Evolutionary conservation across 1,140 invertebrate genomes (phyloP), one percentile per base, ranked within the genome.

Genomic region (Ooceraea biroi): DNA sequence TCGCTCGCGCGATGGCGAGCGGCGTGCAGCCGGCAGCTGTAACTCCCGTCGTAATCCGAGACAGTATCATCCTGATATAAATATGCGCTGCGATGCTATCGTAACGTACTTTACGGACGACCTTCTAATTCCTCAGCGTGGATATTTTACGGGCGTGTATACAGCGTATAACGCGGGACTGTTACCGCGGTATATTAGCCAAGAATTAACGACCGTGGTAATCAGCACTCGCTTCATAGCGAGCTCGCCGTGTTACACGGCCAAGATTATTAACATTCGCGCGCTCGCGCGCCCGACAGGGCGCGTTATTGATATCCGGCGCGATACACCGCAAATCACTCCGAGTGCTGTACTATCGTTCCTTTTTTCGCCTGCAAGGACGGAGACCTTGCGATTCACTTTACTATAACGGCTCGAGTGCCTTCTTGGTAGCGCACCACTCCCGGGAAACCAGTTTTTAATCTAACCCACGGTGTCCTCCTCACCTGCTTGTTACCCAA

Each of bases 81-180:
- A 89, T 89, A 88, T 73, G 68, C 74, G 36, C 65, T 72, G 74
- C 91, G 92, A 92, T 92, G 83, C 19, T 92, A 92, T 92, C 91
- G 85, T 91, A 90, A 92, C 84, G 84, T 92, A 92, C 90, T 92
- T 91, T 91, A 90, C 89, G 87, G 84, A 85, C 88, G 88, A 88
- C 83, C 87, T 89, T 89, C 91, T 92, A 92, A 92, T 92, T 92
- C 89, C 88, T 91, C 88, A 88, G 55, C 76, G 88, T 83, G 61
- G n/a, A n/a, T 80, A 80, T 71, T 58, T 80, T 77, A 80, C 65
- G 50, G 48, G 44, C 55, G 68, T 55, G 68, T 73, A 48, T 77
- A 61, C 60, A 46, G 58, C 46, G 19, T 44, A 41, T n/a, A n/a
- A n/a, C n/a, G 27, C 66, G 27, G 22, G 87, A 83, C 60, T 89